Conservation (phyloP, 2,888 invertebrate species). For the Iselma pallidipennis region DNA sequence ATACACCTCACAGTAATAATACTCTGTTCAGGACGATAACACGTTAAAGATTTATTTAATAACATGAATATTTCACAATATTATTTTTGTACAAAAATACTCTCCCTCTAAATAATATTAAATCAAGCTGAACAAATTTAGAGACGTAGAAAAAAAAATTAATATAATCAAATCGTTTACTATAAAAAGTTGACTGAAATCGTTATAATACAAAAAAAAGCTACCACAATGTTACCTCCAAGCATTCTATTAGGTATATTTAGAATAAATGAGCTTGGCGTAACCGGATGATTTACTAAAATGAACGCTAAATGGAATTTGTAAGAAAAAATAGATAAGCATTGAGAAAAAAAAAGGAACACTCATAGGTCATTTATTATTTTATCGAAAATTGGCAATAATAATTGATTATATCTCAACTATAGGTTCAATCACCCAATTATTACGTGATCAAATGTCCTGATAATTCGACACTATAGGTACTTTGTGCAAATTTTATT, state of each 20-base stretch:
- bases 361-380: too few species aligned
- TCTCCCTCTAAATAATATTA: too few species aligned
- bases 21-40: too few species aligned
- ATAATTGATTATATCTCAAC: neutral
- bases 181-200: neutral
- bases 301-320: slow-evolving; percentile 20
- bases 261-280: neutral
- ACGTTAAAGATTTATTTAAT: too few species aligned
- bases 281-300: slow-evolving; percentile 5
- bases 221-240: neutral
- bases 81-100: too few species aligned
- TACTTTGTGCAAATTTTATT: too few species aligned
- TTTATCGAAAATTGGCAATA: neutral
- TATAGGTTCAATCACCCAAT: neutral
- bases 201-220: neutral
- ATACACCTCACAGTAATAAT: too few species aligned
- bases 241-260: neutral
- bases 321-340: slow-evolving; percentile 16
- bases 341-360: slow-evolving; percentile 16
- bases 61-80: too few species aligned
- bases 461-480: neutral
- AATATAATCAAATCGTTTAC: too few species aligned
- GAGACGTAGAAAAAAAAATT: neutral
- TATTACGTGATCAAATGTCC: neutral
- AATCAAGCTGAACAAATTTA: neutral